Conservation (phyloP, 2,888 invertebrate genomes). For the Capitulum mitella region DNA sequence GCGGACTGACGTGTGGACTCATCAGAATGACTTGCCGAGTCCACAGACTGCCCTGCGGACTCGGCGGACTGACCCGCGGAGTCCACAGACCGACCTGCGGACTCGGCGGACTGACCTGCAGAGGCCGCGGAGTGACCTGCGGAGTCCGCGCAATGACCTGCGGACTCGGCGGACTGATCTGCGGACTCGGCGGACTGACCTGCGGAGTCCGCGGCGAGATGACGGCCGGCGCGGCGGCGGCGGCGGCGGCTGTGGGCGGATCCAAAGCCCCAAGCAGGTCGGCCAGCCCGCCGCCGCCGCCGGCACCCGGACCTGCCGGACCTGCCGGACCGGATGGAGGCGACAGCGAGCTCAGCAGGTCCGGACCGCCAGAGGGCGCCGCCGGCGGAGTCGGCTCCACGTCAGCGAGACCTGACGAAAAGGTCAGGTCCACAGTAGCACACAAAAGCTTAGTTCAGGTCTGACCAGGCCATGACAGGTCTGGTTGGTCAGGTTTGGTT, state of each 20-base stretch:
- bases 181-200: background rate
- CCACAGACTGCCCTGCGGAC: no score
- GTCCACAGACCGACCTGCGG: no score
- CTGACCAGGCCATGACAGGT: no score
- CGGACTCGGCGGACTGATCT: background rate
- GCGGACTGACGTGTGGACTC: no score
- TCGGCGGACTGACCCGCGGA: no score
- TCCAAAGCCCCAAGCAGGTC: background rate
- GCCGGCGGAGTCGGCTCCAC: background rate
- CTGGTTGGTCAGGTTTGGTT: no score
- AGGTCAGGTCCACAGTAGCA: no score
- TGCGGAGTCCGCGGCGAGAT: background rate
- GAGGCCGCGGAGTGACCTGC: background rate
- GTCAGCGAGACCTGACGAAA: background rate
- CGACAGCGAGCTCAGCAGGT: background rate
- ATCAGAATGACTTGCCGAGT: no score
- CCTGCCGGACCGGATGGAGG: background rate
- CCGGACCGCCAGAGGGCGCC: background rate
- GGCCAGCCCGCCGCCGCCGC: background rate
- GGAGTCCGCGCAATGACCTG: background rate
- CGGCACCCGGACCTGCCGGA: background rate
- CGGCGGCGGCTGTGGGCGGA: background rate
- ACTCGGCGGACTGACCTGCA: no score
- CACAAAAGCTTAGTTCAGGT: no score
- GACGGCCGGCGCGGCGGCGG: background rate